Percentiles rank a stretch among this genome's conserved stretches.
phyloP scores from a whole-genome alignment of 2,888 invertebrate species.

The Cryptus viduatorius region DNA sequence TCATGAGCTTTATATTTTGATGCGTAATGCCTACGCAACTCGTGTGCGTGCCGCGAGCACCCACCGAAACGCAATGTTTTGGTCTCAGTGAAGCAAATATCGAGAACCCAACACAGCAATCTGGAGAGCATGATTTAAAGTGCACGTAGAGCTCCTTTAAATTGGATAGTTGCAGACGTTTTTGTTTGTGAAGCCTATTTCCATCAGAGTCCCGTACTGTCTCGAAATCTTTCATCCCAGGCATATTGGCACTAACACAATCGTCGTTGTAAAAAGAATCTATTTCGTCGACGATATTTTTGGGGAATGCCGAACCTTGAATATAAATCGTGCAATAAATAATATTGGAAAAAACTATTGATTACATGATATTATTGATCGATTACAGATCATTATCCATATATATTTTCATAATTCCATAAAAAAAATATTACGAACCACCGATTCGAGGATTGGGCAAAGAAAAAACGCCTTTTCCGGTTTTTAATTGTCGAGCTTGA shows the following conservation, averaged over 20 bases:
- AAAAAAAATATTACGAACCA: too few species aligned
- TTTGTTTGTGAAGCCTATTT: constrained; percentile 59
- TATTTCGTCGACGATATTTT: constrained; percentile 45
- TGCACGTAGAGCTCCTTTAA: constrained; percentile 63
- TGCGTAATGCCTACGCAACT: constrained; percentile 71
- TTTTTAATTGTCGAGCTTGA: constrained; percentile 36
- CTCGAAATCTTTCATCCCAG: constrained; percentile 68
- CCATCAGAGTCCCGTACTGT: constrained; percentile 50
- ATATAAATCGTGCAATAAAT: constrained; percentile 6
- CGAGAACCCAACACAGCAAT: constrained; percentile 65
- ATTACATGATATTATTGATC: too few species aligned
- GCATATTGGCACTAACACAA: constrained; percentile 61
- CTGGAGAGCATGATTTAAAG: constrained; percentile 55
- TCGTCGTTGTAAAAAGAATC: constrained; percentile 55
- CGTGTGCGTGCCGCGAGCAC: constrained; percentile 69
- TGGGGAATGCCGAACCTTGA: constrained; percentile 48
- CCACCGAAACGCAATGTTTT: constrained; percentile 68
- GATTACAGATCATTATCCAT: too few species aligned
- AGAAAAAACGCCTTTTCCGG: constrained; percentile 44
- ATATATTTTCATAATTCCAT: too few species aligned
- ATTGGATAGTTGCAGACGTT: constrained; percentile 60
- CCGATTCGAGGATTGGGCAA: too few species aligned
- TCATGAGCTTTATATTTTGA: constrained; percentile 71
- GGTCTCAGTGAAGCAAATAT: constrained; percentile 69
- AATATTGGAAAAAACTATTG: too few species aligned